Evolutionary conservation across 2,888 invertebrate species (phyloP), one percentile per base, ranked within the genome.

Genomic region (Cosmopolites sordidus): DNA sequence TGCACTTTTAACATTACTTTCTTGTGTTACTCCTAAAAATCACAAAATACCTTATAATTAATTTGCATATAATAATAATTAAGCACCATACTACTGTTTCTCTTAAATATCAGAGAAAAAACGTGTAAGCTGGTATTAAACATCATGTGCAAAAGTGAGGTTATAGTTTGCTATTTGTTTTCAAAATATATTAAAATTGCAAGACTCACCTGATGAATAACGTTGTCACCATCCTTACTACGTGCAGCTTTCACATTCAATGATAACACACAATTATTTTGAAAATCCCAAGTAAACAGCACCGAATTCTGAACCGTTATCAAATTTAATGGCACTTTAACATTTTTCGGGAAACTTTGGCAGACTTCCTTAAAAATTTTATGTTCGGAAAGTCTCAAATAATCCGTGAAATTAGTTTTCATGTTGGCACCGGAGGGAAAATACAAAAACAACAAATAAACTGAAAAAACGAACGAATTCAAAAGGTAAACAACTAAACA

Each of bases 221-320:
- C 75, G 50, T 79, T 76, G 50, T 79, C 78, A 22, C 69, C 69
- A 49, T 68, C 70, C 49, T 74, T 67, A 27, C 70, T 61, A 46
- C 74, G 69, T 6, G 73, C 73, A 14, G 73, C 71, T 59, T 79
- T 77, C 58, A 84, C 62, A 69, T 85, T 83, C 58, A 86, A 71
- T 54, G 82, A 77, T 62, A 82, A 74, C 56, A 86, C 76, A 69
- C 83, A 83, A 66, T 79, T 81, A 68, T 84, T 82, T 51, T 77
- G 72, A 1, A 79, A 76, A 66, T 83, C 80, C 87, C 86, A 87
- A 62, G 81, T 77, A 66, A 82, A 87, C 50, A 86, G 72, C 61
- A 84, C 79, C 70, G 84, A 83, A 61, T 86, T 84, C 54, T 79
- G 79, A 48, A 84, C 77, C 62, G 80, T 80, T 18, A 86, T 68